phyloP scores from a whole-genome alignment of 2,888 invertebrate species.

The Andrena camellia region DNA sequence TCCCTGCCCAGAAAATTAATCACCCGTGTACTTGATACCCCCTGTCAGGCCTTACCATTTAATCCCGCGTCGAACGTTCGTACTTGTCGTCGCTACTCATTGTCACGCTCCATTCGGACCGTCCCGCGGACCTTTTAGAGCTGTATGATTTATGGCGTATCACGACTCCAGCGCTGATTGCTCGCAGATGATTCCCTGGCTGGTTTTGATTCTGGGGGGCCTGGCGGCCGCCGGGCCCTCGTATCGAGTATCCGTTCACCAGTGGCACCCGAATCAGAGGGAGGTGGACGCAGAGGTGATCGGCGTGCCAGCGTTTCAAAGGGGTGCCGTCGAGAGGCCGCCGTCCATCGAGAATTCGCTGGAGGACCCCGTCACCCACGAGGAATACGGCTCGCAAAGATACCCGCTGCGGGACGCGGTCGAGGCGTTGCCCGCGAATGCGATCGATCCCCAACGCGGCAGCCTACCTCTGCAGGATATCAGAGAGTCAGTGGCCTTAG shows the following conservation, averaged over 20 bases:
- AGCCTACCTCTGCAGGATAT: slow-evolving; percentile 18
- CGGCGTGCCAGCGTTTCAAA: slow-evolving; percentile 82
- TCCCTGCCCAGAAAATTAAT: neutral
- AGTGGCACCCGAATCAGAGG: slow-evolving; percentile 25
- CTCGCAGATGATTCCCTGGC: slow-evolving; percentile 48
- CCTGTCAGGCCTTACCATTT: neutral
- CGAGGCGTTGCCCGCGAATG: slow-evolving; percentile 85
- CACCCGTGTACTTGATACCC: neutral
- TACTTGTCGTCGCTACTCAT: neutral
- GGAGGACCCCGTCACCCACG: slow-evolving; percentile 35
- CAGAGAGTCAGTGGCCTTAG: slow-evolving; percentile 17
- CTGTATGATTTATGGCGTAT: no score
- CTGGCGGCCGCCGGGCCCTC: slow-evolving; percentile 47
- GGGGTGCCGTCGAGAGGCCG: slow-evolving; percentile 85
- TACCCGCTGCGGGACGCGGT: slow-evolving; percentile 92
- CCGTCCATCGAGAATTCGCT: slow-evolving; percentile 71
- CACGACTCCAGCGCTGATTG: neutral
- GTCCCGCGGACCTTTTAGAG: neutral
- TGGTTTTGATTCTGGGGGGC: slow-evolving; percentile 46
- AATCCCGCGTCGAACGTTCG: neutral
- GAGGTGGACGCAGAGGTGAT: slow-evolving; percentile 33
- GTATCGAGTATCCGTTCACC: slow-evolving; percentile 47
- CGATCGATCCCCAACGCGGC: slow-evolving; percentile 1
- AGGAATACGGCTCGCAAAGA: slow-evolving; percentile 84
- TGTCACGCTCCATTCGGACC: neutral